Percentiles rank a stretch among this genome's conserved stretches.
Conservation (phyloP, 2,888 invertebrate genomes). For the Synergus japonicus region DNA sequence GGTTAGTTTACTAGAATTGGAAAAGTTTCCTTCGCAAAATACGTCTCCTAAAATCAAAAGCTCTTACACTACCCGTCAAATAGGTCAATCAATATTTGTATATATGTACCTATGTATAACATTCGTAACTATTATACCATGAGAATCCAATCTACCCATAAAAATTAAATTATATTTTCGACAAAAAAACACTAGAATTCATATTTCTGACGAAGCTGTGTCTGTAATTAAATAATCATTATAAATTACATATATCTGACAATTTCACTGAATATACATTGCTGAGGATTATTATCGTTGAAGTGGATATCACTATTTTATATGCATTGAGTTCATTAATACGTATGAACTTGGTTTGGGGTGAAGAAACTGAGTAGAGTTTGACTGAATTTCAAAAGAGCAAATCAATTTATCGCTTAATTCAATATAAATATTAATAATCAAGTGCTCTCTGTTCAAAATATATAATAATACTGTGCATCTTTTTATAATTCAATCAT, state of each 20-base stretch:
- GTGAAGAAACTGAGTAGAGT: neutral
- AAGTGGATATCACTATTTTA: neutral
- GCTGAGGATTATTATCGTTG: neutral
- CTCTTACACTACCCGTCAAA: neutral
- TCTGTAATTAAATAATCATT: neutral
- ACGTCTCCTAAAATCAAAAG: neutral
- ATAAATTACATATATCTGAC: neutral
- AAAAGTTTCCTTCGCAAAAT: conserved; percentile 15
- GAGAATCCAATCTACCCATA: neutral
- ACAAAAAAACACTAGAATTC: neutral
- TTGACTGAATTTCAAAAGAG: neutral
- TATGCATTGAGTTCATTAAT: neutral
- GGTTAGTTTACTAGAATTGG: conserved; percentile 79
- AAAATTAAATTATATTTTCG: neutral
- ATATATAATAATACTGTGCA: neutral
- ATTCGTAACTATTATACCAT: neutral
- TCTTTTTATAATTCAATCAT: neutral
- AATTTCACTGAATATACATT: neutral
- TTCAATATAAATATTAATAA: neutral
- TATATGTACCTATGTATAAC: too few species aligned
- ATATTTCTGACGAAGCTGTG: neutral
- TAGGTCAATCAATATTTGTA: too few species aligned
- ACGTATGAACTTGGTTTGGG: neutral
- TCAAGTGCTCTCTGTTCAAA: neutral
- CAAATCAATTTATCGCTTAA: neutral